Evolutionary conservation across 2,888 invertebrate species (phyloP), one percentile per base, ranked within the genome.

Genomic region (Rotaria macrura): DNA sequence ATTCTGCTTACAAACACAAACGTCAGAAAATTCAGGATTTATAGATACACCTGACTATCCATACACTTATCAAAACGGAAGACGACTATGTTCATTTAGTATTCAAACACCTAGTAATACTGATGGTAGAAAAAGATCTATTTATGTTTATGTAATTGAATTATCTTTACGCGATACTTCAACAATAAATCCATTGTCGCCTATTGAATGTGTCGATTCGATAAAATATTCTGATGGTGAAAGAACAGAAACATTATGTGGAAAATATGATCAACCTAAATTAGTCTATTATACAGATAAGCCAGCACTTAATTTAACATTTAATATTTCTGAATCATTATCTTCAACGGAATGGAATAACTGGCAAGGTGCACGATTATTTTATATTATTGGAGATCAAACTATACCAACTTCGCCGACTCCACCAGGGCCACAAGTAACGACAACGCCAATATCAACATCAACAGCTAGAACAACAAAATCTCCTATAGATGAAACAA

Each of bases 331-430:
- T 43, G 17, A 40, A 25, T 0, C 14, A n/a, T 5, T 25, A 79
- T 10, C 25, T 9, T 3, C 40, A 20, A n/a, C 14, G 43, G 7
- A 43, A 43, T 43, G 25, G 43, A 40, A 7, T 43, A 3, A 43
- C 12, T 79, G 40, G 40, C 79, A 79, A 43, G 79, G 79, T 79
- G 79, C 79, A n/a, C 12, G 40, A 79, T n/a, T 79, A n/a, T 79
- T 79, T 14, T 79, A 43, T n/a, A 43, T 43, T 0, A 40, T 79
- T 14, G 79, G 25, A n/a, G 4, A 43, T 43, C 43, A 43, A 40
- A 0, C 40, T 25, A 14, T 43, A 79, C 79, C 43, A 43, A 9
- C 43, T 43, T 10, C 74, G 43, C 43, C 43, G 34, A 9, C 43
- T 43, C 23, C 74, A 79, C 43, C 74, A 25, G 3, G 20, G 14